Evolutionary conservation across 2,113 vertebrate species (phyloP).

Genomic region (Gobius niger): DNA sequence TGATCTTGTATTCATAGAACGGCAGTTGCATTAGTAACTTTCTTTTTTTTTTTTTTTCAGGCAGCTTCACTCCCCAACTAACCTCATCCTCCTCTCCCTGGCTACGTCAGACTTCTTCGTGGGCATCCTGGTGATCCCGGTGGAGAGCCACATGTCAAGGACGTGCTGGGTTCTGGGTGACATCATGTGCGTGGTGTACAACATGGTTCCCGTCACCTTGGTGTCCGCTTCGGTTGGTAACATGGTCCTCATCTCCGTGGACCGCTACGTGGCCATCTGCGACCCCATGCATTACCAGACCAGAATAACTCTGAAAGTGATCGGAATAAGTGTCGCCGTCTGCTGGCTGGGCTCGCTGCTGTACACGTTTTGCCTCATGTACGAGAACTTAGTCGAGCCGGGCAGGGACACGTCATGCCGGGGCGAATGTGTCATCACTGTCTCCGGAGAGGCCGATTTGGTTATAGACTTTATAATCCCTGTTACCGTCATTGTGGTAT

Average conservation of each 20-base stretch:
- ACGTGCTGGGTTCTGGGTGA: constrained; percentile 8
- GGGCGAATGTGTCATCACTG: not conserved
- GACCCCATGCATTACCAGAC: constrained; percentile 3
- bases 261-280: not conserved
- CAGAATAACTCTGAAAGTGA: not conserved
- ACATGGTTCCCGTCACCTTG: not conserved
- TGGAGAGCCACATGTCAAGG: not conserved
- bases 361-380: not conserved
- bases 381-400: not conserved
- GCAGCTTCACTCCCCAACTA: constrained; percentile 18
- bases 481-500: not conserved
- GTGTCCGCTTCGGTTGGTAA: not conserved
- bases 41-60: not conserved
- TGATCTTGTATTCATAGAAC: too few species aligned
- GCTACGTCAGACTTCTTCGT: constrained; percentile 7
- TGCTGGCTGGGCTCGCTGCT: constrained; percentile 3
- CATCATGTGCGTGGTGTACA: not conserved
- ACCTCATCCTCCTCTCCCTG: constrained; percentile 22
- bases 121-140: not conserved
- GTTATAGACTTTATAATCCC: constrained; percentile 3
- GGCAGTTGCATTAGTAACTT: not conserved
- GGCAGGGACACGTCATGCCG: not conserved
- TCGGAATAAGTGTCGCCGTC: not conserved
- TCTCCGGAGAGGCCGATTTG: not conserved
- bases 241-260: constrained; percentile 22